phyloP scores from a whole-genome alignment of 2,113 vertebrate species.

The Tachysurus fulvidraco region DNA sequence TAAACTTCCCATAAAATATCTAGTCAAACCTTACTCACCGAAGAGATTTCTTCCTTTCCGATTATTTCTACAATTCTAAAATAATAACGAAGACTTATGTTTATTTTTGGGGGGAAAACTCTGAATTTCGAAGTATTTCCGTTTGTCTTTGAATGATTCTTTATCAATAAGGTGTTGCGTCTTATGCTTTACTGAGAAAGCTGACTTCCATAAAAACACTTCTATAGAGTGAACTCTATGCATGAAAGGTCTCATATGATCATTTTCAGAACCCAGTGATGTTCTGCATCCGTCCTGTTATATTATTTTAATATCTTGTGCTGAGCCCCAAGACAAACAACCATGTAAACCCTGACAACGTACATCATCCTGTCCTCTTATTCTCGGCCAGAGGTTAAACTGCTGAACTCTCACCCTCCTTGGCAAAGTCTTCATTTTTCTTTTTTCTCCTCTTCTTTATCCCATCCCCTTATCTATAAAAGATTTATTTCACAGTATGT shows the following conservation, averaged over 20 bases:
- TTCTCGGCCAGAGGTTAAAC: conserved; percentile 92
- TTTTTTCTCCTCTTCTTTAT: conserved; percentile 57
- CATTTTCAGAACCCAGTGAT: not conserved
- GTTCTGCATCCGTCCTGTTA: not conserved
- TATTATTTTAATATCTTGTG: not conserved
- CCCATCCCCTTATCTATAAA: conserved; percentile 72
- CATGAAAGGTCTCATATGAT: not conserved
- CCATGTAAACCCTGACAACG: conserved; percentile 68
- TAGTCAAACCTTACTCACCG: not conserved
- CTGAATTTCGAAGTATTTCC: not conserved
- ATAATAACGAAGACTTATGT: not conserved
- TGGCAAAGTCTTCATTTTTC: conserved; percentile 68
- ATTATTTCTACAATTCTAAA: not conserved
- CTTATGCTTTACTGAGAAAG: not conserved
- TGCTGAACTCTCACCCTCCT: conserved; percentile 90
- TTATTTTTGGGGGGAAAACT: not conserved
- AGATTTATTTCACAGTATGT: conserved; percentile 89
- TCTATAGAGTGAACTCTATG: not conserved
- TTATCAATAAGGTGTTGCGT: too few species aligned
- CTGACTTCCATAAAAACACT: not conserved
- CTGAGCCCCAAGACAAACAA: conserved; percentile 72
- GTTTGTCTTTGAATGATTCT: too few species aligned
- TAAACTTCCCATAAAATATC: not conserved
- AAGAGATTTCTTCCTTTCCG: not conserved
- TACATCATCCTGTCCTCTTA: conserved; percentile 63